Evolutionary conservation across 2,888 invertebrate genomes (phyloP), one percentile per base, ranked within the genome.

Genomic region (Temnothorax unifasciatus): DNA sequence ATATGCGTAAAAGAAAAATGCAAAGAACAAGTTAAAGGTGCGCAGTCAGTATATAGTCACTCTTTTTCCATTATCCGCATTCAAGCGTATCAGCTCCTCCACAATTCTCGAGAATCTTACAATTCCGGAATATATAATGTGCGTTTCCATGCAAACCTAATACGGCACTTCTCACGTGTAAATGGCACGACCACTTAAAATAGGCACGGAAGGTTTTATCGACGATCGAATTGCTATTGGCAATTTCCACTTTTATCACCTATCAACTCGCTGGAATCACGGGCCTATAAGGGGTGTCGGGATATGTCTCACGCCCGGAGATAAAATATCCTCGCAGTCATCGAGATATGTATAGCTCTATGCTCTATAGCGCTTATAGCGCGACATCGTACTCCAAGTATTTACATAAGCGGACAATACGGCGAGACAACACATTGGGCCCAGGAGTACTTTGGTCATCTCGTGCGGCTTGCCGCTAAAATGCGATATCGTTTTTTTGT

Each of bases 201-300:
- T 83, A 86, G 86, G 82, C 11, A 38, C 83, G 83, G 81, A 87
- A 86, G 68, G 73, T 74, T 86, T 89, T 92, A 92, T 92, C 92
- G 89, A 89, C 89, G 90, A 92, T 92, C 90, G 87, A 85, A 54
- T 9, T 90, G 92, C 90, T 88, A 77, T 85, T 87, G 90, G 91
- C 91, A 91, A 92, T 92, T 92, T 91, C 90, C 90, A 90, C 86
- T 91, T 90, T 92, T 92, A 92, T 92, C 90, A 90, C 86, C 90
- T 91, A 92, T 93, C 92, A 91, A 88, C 88, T 85, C 73, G 69
- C 77, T 85, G 88, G 86, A 91, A 92, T 91, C 91, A 88, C 84
- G 84, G 84, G 86, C 82, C 82, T 69, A 59, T 57, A 69, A 57
- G 41, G 21, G 13, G 5, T 15, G 5, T 79, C 44, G 85, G 81